Conservation (phyloP, 1,140 invertebrate genomes). For the Trachymyrmex septentrionalis region DNA sequence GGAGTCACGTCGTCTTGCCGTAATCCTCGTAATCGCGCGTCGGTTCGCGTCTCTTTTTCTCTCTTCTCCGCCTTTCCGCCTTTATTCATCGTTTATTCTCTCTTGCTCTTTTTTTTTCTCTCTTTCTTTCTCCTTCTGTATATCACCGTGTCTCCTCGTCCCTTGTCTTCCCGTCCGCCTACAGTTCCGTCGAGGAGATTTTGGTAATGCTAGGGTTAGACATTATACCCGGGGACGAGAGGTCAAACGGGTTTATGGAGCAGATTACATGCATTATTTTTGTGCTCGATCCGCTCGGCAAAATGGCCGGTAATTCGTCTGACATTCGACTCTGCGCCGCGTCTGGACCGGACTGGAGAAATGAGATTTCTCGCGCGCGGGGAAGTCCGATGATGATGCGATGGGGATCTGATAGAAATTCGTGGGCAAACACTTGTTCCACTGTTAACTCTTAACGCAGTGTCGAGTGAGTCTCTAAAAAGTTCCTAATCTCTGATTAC, state of each 20-base stretch:
- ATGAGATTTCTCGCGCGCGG: constrained; percentile 56
- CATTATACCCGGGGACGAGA: constrained; percentile 73
- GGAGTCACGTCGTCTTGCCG: constrained; percentile 78
- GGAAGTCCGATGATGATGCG: constrained; percentile 25
- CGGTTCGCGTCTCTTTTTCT: background rate
- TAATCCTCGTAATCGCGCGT: constrained; percentile 78
- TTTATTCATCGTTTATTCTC: background rate
- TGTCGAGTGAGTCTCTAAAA: background rate
- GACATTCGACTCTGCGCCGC: constrained; percentile 45
- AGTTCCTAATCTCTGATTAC: constrained; percentile 8
- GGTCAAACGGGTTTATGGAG: constrained; percentile 80
- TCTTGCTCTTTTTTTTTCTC: constrained; percentile 21
- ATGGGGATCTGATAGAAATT: constrained; percentile 14
- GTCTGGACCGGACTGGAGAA: constrained; percentile 9
- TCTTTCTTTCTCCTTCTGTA: constrained; percentile 33
- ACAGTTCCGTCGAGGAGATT: constrained; percentile 71
- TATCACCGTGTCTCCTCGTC: constrained; percentile 56
- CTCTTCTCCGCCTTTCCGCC: background rate
- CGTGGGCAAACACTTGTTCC: background rate
- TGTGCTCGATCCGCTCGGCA: constrained; percentile 66
- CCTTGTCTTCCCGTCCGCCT: constrained; percentile 31
- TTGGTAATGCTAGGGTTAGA: constrained; percentile 83
- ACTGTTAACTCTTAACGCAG: background rate
- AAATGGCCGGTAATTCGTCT: constrained; percentile 74
- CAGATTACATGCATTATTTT: constrained; percentile 83